Evolutionary conservation across 2,113 vertebrate species (phyloP), one percentile per base, ranked within the genome.

Genomic region (Pao palembangensis): DNA sequence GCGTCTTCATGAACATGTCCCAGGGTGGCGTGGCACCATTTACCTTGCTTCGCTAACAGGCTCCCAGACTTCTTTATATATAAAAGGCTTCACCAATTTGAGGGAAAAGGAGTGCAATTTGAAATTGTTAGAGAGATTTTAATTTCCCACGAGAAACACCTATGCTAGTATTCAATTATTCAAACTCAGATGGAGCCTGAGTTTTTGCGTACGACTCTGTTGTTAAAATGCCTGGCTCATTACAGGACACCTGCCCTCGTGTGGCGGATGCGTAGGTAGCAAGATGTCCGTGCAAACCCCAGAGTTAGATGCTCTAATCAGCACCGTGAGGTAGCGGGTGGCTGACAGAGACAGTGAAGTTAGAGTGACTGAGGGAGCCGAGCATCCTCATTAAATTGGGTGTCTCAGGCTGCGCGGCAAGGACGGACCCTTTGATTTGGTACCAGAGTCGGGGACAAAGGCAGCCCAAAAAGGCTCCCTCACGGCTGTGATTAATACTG

Each of bases 311-410:
- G 21, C 10, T 53, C 10, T 61, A 31, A 18, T 79, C 59, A 63
- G 21, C 31, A 15, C 34, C 1, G 55, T 50, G 51, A 57, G 34
- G 19, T 58, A 59, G 64, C 52, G 48, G 16, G 51, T 55, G 38
- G 53, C 55, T 51, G 66, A 51, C 58, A 62, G 51, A 67, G 51
- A 67, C 55, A 48, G 16, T 17, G 54, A 64, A 1, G 17, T 53
- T 64, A 58, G 31, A 44, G 53, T 38, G 69, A 71, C 54, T 49
- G 42, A 63, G 61, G 49, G 58, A 67, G 64, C 46, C 58, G 11
- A 72, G 58, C 70, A 75, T 64, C 64, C 71, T 79, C 73, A 81
- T 81, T 77, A 77, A 79, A 54, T 18, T 65, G 28, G 43, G 51
- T 47, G 41, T 75, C 67, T 76, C 64, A 53, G 55, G 64, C 73